Conservation (phyloP, 1,140 invertebrate genomes). For the Centruroides vittatus region DNA sequence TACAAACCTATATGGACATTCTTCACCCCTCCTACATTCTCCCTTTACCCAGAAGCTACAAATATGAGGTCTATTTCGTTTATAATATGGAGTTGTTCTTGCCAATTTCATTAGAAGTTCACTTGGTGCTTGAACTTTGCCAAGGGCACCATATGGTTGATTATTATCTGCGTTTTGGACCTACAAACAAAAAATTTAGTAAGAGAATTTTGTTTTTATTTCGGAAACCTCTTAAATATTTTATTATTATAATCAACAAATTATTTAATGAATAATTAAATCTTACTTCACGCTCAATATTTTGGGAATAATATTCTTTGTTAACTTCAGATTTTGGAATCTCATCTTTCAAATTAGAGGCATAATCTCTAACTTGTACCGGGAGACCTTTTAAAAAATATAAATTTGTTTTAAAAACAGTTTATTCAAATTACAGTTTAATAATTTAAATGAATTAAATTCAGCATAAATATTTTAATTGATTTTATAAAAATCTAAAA, state of each 20-base stretch:
- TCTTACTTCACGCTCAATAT: conserved; percentile 33
- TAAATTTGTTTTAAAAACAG: background rate
- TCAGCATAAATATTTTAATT: no score
- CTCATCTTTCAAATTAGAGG: conserved; percentile 85
- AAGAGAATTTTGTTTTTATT: background rate
- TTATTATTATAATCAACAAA: background rate
- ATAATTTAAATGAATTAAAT: no score
- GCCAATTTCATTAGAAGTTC: conserved; percentile 90
- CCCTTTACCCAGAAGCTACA: conserved; percentile 99
- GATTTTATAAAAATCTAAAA: no score
- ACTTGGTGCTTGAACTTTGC: conserved; percentile 37
- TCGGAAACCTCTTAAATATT: no score
- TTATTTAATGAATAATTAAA: background rate
- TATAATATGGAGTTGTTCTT: conserved; percentile 95
- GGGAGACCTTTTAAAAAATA: conserved; percentile 33
- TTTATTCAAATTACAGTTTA: no score
- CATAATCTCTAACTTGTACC: conserved; percentile 78
- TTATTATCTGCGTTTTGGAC: conserved; percentile 33
- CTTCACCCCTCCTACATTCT: conserved; percentile 95
- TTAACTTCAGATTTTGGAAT: conserved; percentile 96
- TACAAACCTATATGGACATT: conserved; percentile 75
- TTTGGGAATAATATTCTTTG: conserved; percentile 95
- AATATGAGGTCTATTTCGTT: conserved; percentile 95
- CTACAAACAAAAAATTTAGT: conserved; percentile 18
- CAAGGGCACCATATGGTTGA: conserved; percentile 32